Conservation (phyloP, 2,888 invertebrate genomes). For the Xanthia togata region DNA sequence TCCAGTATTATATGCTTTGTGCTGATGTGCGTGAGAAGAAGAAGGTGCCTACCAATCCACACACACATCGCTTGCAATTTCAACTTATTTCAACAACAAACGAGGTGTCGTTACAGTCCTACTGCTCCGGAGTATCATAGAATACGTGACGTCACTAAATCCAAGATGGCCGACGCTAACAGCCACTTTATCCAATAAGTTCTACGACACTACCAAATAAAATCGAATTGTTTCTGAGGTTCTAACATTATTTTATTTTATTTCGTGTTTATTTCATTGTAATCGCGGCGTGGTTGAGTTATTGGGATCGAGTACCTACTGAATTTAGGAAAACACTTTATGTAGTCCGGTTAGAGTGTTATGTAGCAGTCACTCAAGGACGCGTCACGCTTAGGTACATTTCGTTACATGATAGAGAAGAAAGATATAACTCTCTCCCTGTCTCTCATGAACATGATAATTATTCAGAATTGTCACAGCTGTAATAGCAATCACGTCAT, state of each 20-base stretch:
- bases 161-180: slow-evolving; percentile 44
- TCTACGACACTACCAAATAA: slow-evolving; percentile 23
- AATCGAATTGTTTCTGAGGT: slow-evolving; percentile 36
- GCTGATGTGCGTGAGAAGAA: background rate
- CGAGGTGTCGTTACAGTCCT: slow-evolving; percentile 20
- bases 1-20: background rate
- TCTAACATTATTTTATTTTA: slow-evolving; percentile 25
- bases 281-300: slow-evolving; percentile 26
- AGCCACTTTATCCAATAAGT: slow-evolving; percentile 42
- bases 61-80: slow-evolving; percentile 5
- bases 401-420: no score
- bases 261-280: slow-evolving; percentile 35
- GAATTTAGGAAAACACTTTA: background rate
- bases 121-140: slow-evolving; percentile 25
- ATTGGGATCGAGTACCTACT: background rate
- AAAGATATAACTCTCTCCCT: no score
- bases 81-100: slow-evolving; percentile 33
- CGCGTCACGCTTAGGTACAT: no score
- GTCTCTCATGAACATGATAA: no score
- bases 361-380: no score
- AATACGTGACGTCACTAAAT: slow-evolving; percentile 54
- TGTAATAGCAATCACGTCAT: no score
- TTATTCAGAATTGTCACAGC: no score
- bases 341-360: background rate
- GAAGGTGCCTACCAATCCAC: background rate